Conservation (phyloP, 2,797 vertebrate species). For the Eleutherodactylus coqui region DNA sequence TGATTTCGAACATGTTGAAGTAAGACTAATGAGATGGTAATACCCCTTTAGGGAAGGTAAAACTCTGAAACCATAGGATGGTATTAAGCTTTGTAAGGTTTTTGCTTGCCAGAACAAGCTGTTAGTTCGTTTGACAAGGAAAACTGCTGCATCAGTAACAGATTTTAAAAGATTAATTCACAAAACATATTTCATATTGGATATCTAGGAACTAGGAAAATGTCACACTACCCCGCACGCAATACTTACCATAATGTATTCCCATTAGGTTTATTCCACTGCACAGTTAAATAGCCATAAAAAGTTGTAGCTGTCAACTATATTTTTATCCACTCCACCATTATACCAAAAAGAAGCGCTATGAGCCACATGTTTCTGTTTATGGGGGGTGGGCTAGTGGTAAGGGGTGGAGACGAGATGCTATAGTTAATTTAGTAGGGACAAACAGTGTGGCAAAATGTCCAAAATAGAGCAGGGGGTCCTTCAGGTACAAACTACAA, state of each 20-base stretch:
- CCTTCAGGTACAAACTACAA: too few species aligned
- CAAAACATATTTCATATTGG: too few species aligned
- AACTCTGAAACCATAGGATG: neutral
- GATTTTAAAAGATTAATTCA: neutral
- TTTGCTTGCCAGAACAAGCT: neutral
- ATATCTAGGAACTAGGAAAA: too few species aligned
- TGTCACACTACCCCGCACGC: neutral
- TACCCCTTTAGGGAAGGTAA: neutral
- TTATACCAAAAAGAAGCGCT: neutral
- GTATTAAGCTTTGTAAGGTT: neutral
- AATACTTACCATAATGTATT: constrained; percentile 1
- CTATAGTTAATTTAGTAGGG: too few species aligned
- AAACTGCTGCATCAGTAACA: neutral
- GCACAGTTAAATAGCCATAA: neutral
- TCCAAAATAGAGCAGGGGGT: too few species aligned
- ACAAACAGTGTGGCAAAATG: too few species aligned
- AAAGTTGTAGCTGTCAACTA: neutral
- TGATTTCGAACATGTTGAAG: too few species aligned
- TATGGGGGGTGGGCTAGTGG: neutral
- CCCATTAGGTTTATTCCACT: neutral
- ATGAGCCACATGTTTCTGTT: neutral
- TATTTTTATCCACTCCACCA: neutral
- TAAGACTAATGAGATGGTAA: too few species aligned
- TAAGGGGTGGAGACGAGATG: neutral
- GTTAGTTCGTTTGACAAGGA: too few species aligned